phyloP scores from a whole-genome alignment of 1,140 invertebrate species.

The Lepidurus couesii region DNA sequence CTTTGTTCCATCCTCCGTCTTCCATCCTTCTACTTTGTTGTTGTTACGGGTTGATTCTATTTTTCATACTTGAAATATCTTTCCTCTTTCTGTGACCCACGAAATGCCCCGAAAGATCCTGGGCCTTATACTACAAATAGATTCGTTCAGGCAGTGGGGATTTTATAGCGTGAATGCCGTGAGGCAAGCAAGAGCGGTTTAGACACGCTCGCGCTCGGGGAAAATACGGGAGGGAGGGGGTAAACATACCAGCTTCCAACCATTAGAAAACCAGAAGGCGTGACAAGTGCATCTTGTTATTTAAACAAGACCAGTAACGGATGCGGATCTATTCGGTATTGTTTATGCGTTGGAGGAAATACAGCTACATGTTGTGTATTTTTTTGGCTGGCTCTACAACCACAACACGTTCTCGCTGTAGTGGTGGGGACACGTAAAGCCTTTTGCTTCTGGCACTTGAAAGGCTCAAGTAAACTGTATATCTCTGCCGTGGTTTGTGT shows the following conservation, averaged over 20 bases:
- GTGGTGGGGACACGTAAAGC: neutral
- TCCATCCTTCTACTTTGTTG: too few relatives aligned
- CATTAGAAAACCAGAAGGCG: neutral
- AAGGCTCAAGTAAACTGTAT: neutral
- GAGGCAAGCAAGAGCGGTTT: too few relatives aligned
- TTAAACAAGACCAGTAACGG: neutral
- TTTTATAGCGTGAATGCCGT: too few relatives aligned
- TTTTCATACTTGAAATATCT: too few relatives aligned
- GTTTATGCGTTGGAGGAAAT: neutral
- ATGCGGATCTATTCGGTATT: neutral
- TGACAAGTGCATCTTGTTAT: neutral
- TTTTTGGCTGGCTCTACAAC: neutral
- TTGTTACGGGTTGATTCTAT: too few relatives aligned
- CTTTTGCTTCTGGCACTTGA: conserved; percentile 7
- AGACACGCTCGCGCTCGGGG: too few relatives aligned
- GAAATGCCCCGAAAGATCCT: too few relatives aligned
- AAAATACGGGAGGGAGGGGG: neutral
- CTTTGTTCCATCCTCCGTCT: neutral
- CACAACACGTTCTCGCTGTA: neutral
- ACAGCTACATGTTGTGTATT: neutral
- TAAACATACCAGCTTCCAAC: neutral
- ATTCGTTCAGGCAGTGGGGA: too few relatives aligned
- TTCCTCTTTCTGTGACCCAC: too few relatives aligned
- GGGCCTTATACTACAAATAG: too few relatives aligned
- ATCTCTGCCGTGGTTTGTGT: neutral